Evolutionary conservation across 1,140 invertebrate genomes (phyloP).

Genomic region (Chionoecetes opilio): DNA sequence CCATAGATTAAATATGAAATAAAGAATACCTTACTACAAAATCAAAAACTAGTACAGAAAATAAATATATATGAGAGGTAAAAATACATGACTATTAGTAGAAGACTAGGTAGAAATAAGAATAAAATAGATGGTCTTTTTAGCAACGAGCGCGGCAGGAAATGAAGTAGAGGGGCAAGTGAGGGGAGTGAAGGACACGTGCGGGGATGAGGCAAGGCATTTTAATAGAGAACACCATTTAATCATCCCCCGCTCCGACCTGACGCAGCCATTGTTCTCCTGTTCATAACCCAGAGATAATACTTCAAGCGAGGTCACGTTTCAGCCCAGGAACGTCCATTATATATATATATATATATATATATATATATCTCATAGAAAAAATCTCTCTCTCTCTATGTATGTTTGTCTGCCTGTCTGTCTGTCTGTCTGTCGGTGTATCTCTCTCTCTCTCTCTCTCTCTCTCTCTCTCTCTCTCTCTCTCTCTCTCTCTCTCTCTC

Average conservation of each 20-base stretch:
- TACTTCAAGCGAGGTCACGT: neutral
- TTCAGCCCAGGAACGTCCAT: neutral
- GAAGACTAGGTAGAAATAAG: no score
- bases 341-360: no score
- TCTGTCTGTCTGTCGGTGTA: no score
- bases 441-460: neutral
- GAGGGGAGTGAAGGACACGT: neutral
- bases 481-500: neutral
- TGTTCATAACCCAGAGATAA: neutral
- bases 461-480: neutral
- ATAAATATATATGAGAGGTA: no score
- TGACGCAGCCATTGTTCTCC: slow-evolving; percentile 3
- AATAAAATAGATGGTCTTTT: no score
- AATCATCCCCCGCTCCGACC: neutral
- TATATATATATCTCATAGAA: no score
- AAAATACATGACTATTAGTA: no score
- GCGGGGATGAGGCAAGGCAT: neutral
- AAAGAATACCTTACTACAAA: no score
- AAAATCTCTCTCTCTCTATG: neutral
- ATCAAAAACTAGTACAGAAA: no score
- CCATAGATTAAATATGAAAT: no score
- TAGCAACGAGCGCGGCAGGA: no score
- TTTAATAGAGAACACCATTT: neutral
- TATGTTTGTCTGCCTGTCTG: neutral
- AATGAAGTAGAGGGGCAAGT: neutral